Base-by-base conservation (phyloP, 1,140 invertebrate species). In the Arion vulgaris region DNA sequence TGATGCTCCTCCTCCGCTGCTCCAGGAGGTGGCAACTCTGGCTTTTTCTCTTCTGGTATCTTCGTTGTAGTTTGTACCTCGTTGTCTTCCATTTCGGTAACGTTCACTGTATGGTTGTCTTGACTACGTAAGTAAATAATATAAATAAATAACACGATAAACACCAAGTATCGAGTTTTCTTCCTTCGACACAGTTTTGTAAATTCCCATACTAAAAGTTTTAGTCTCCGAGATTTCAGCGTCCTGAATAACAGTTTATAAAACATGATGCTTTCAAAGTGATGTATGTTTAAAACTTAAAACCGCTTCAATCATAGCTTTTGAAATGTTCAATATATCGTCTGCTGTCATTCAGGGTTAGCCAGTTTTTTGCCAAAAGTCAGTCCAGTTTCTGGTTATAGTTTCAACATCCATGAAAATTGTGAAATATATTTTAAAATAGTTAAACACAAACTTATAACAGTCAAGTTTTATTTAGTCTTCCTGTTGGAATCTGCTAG, bases 1-100 rank as follows among this genome's bases (percentile, higher is more conserved):
- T 98, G 96, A 88, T 98, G 96, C 91, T 99, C 98, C 91, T 98
- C 86, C 78, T 90, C 89, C 5, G 89, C 89, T n/a, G 89, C 85
- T 2, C 88, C 88, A 71, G 88, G 85, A 17, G 85, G 79, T n/a
- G 89, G 89, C n/a, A 90, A 79, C 36, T 85, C 86, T 23, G 49
- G 72, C 41, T 82, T 83, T 39, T 84, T 73, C 19, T 80, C 81
- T 9, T 84, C 39, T 28, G 82, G 78, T 32, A 79, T 57, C 39
- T 80, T 85, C 13, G 83, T 77, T 0, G 83, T 85, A 0, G 84
- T 71, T 13, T 66, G n/a, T 51, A 72, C 66, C 36, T 74, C 74
- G 17, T 85, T 76, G 13, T 51, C 72, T 0, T 73, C 83, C 9
- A 72, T 84, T 57, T 85, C 85, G 11, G 66, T 74, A 0, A 53